Evolutionary conservation across 1,140 invertebrate species (phyloP), one percentile per base, ranked within the genome.

Genomic region (Oscheius sp.): DNA sequence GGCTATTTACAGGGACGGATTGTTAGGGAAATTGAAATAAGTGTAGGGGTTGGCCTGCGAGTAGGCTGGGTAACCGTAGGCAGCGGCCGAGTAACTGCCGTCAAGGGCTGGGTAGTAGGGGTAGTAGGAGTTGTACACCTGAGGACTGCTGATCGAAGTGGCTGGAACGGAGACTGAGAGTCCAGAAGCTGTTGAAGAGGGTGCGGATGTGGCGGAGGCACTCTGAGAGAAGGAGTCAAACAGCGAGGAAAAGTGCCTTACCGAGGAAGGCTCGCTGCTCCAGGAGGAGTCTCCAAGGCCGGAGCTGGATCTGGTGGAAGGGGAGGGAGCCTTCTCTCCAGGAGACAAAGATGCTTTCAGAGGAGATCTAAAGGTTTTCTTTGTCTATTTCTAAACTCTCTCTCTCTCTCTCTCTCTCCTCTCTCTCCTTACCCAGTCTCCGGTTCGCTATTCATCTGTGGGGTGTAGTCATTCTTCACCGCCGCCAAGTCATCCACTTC

Each of bases 191-290:
- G 49, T 26, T 55, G 49, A 13, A 26, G 49, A 13, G 49, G 49
- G 15, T 23, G 49, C 7, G 7, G 23, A 4, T 7, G 49, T 26
- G 7, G 49, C 7, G 4, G 15, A 7, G 7, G 49, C 49, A 55
- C 49, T 55, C 23, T 42, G 10, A n/a, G 38, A n/a, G n/a, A 42
- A 10, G 10, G 38, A 42, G 10, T 10, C n/a, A 42, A 42, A 42
- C 10, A 10, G n/a, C 10, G 49, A 23, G 28, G 23, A 23, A 23
- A 55, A 4, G 49, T 20, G 23, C 15, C 49, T 13, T 23, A 55
- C 49, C 49, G 49, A 55, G 23, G 49, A 55, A 7, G 49, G 49
- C 49, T 55, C 49, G 23, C 49, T 55, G 23, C 49, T 55, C 49
- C 49, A 55, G 49, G 49, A 55, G 28, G 49, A 55, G 28, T 55